A percentile compares a stretch with the other conserved stretches of the same genome.
These are phyloP conservation scores for Coelogynopora nodosa DNA, from an alignment of 2,888 invertebrate genomes.

Conservation along the genomic window DNA sequence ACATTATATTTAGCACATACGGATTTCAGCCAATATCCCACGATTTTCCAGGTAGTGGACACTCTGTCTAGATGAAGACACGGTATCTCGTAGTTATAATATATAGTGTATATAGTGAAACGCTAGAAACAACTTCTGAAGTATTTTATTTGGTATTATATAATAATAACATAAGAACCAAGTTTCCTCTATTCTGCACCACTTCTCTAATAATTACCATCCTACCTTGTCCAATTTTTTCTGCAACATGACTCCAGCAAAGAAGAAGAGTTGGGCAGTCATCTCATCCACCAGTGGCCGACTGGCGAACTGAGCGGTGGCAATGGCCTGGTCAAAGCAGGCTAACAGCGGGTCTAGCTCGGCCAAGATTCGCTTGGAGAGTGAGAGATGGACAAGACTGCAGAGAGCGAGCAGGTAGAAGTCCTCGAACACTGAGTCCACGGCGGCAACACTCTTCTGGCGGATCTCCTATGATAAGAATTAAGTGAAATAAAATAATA, in stretches of 20 bases:
- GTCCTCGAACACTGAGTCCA: not conserved
- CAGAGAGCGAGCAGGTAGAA: not conserved
- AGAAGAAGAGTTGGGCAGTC: not conserved
- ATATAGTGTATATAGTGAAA: no score
- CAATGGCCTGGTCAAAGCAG: not conserved
- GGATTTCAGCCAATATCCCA: no score
- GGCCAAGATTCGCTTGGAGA: not conserved
- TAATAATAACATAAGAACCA: no score
- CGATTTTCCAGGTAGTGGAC: no score
- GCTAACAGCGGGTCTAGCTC: not conserved
- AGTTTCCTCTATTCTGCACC: no score
- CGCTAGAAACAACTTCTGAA: no score
- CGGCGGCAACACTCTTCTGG: not conserved
- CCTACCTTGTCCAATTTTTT: not conserved
- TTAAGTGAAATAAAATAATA: no score
- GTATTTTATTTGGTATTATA: no score
- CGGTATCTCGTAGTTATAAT: no score
- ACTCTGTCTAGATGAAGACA: no score
- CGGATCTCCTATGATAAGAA: not conserved
- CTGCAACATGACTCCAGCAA: not conserved
- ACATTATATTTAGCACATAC: no score
- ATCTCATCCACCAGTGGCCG: not conserved
- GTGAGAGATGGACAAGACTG: not conserved
- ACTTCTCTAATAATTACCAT: no score
- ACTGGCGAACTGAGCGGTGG: not conserved